phyloP scores from a whole-genome alignment of 30 jellyfish, hydroid and myxozoan genomes.

The Hydra vulgaris region DNA sequence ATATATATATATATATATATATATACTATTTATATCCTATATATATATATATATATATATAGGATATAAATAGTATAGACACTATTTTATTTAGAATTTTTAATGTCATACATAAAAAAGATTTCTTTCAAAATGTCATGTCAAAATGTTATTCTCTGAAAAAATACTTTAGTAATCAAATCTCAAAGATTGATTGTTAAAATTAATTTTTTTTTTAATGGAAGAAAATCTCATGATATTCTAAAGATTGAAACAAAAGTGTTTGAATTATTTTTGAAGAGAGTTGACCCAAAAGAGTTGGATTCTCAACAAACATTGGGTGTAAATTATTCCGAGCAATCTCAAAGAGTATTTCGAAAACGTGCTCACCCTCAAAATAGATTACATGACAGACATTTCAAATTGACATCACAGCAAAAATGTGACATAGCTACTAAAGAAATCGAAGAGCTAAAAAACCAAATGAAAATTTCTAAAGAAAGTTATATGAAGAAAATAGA shows the following conservation, averaged over 20 bases:
- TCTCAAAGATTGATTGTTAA: not conserved
- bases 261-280: slow-evolving; percentile 69
- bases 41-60: no score
- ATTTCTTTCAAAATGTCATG: no score
- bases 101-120: no score
- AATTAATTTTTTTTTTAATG: not conserved
- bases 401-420: slow-evolving; percentile 76
- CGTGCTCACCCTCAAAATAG: slow-evolving; percentile 69
- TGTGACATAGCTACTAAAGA: slow-evolving; percentile 97
- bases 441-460: slow-evolving; percentile 79
- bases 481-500: slow-evolving; percentile 66
- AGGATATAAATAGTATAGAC: no score
- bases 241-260: slow-evolving; percentile 68
- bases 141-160: not conserved
- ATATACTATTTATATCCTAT: no score
- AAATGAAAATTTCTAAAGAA: slow-evolving; percentile 67
- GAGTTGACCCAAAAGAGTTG: slow-evolving; percentile 90
- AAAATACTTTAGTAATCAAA: not conserved
- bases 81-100: no score
- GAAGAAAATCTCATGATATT: slow-evolving; percentile 78
- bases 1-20: no score
- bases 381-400: slow-evolving; percentile 77
- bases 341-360: slow-evolving; percentile 64
- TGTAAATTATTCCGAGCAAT: slow-evolving; percentile 6
- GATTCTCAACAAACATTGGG: slow-evolving; percentile 35